Evolutionary conservation across 1,140 invertebrate species (phyloP).

Genomic region (Drosophila serrata): DNA sequence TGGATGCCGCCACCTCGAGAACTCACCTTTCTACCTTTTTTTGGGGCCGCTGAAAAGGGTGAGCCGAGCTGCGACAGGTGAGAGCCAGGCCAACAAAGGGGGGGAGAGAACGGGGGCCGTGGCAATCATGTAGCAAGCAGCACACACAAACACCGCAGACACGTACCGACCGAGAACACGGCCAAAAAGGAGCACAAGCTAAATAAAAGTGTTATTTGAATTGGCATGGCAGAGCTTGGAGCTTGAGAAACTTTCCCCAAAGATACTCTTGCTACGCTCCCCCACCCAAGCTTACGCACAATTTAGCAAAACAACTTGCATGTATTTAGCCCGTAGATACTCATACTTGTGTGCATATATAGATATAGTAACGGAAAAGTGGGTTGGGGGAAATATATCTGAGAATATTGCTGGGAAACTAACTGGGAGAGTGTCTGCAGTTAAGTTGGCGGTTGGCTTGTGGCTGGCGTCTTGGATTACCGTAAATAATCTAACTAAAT

Average conservation of each 20-base stretch:
- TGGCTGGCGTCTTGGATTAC: conserved; percentile 77
- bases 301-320: conserved; percentile 82
- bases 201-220: conserved; percentile 83
- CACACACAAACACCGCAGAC: conserved; percentile 73
- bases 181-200: conserved; percentile 47
- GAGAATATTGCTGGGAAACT: conserved; percentile 9
- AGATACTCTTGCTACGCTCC: conserved; percentile 27
- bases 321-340: conserved; percentile 74
- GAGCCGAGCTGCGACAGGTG: conserved; percentile 59
- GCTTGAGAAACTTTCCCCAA: conserved; percentile 72
- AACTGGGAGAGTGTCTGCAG: conserved; percentile 56
- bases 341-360: conserved; percentile 11
- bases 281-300: conserved; percentile 78
- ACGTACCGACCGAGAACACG: conserved; percentile 54
- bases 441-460: conserved; percentile 74
- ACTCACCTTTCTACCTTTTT: conserved; percentile 10
- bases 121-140: conserved; percentile 74
- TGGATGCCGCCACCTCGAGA: conserved; percentile 12
- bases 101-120: conserved; percentile 14
- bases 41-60: conserved; percentile 10
- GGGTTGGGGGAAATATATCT: conserved; percentile 5
- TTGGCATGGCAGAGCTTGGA: conserved; percentile 79
- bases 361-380: neutral
- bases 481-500: conserved; percentile 83
- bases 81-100: conserved; percentile 43